Evolutionary conservation across 2,888 invertebrate genomes (phyloP).

Genomic region (Prenolepis imparis): DNA sequence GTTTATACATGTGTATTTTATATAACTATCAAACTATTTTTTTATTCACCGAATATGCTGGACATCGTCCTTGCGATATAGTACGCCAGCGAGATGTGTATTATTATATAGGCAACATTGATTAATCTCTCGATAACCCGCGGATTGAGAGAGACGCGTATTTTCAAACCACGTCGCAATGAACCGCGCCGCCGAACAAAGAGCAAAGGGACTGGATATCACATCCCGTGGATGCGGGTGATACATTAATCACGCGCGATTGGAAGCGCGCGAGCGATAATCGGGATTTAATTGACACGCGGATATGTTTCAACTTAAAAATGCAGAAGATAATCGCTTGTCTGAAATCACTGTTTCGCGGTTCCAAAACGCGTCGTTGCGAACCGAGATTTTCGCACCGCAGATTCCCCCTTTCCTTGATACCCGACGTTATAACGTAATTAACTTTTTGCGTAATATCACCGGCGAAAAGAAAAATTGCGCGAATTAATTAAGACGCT

Average conservation of each 20-base stretch:
- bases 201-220: slow-evolving; percentile 49
- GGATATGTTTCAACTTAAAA: slow-evolving; percentile 48
- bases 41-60: background rate
- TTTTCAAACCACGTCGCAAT: slow-evolving; percentile 20
- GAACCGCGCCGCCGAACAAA: background rate
- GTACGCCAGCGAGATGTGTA: background rate
- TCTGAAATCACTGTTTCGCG: slow-evolving; percentile 55
- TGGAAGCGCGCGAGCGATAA: slow-evolving; percentile 35
- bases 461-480: slow-evolving; percentile 54
- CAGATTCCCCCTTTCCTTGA: background rate
- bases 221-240: slow-evolving; percentile 29
- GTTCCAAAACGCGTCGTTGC: background rate
- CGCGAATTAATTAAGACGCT: slow-evolving; percentile 62
- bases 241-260: slow-evolving; percentile 38
- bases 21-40: background rate
- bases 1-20: background rate
- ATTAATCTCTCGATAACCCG: slow-evolving; percentile 24
- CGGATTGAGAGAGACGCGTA: background rate
- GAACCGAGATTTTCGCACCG: background rate
- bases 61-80: background rate
- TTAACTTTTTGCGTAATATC: slow-evolving; percentile 61
- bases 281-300: slow-evolving; percentile 51
- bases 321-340: slow-evolving; percentile 41
- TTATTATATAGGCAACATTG: slow-evolving; percentile 10
- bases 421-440: slow-evolving; percentile 11